Evolutionary conservation across 2,113 vertebrate genomes (phyloP), one percentile per base, ranked within the genome.

Genomic region (Ciconia boyciana): DNA sequence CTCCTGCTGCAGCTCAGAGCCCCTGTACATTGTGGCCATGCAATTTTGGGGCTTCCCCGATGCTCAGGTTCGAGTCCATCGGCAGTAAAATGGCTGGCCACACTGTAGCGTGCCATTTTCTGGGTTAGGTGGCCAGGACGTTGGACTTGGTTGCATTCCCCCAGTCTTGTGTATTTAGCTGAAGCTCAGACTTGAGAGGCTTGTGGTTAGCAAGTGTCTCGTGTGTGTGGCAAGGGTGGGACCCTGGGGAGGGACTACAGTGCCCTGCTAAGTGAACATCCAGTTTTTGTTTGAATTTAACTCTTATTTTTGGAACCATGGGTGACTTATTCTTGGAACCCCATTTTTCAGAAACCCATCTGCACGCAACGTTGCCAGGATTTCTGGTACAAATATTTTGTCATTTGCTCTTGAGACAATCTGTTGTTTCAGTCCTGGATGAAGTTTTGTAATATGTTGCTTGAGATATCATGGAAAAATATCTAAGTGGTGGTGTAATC

Each of bases 351-450:
- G 95, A 98, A 97, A 95, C 93, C 97, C 97, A 97, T 98, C 97
- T 98, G 98, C 96, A 97, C 55, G 3, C 83, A 94, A 81, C 4
- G 54, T 90, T 98, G 97, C 98, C 98, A 98, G 91, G 87, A 97
- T 98, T 98, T 97, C 88, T 97, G 98, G 92, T 98, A 97, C 97
- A 98, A 98, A 98, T 98, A 98, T 98, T 97, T 97, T 98, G 98
- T 98, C 98, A 97, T 98, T 98, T 98, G 97, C 97, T 98, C 97
- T 98, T 97, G 95, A 98, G 97, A 96, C 98, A 98, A 98, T 98
- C 98, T 98, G 98, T 97, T 98, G 97, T 98, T 98, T 98, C 96
- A 97, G 97, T 97, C 95, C 96, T 97, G 93, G 97, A 97, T 97
- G 89, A 97, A 98, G 94, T 98, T 98, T 98, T 98, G 94, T 98